Percentiles rank a stretch among this genome's conserved stretches.
phyloP scores from a whole-genome alignment of 1,140 invertebrate species.

The Armadillidium nasatum region DNA sequence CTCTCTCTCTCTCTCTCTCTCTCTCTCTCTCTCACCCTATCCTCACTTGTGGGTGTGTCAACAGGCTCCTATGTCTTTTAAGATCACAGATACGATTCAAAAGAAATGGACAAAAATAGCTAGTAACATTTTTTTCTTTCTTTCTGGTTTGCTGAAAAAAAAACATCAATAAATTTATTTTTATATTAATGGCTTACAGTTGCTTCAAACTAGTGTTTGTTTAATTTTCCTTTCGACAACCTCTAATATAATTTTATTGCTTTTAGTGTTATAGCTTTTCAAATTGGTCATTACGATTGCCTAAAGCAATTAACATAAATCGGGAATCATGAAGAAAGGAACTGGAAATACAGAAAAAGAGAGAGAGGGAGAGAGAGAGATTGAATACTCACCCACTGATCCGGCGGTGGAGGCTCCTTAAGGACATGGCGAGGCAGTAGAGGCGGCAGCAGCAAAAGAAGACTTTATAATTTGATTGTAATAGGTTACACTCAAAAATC shows the following conservation, averaged over 20 bases:
- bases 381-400: background rate
- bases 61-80: background rate
- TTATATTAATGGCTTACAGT: too few relatives aligned
- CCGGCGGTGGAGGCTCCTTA: background rate
- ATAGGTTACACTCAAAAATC: background rate
- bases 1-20: too few relatives aligned
- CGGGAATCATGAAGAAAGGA: too few relatives aligned
- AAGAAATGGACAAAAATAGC: background rate
- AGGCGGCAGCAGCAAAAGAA: background rate
- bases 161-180: too few relatives aligned
- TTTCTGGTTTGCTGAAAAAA: too few relatives aligned
- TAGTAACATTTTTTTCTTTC: background rate
- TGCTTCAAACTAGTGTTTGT: too few relatives aligned
- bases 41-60: constrained; percentile 2
- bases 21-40: too few relatives aligned
- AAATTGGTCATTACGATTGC: too few relatives aligned
- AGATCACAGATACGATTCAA: background rate
- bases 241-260: too few relatives aligned
- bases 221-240: too few relatives aligned
- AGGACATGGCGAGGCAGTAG: background rate
- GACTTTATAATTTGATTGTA: background rate
- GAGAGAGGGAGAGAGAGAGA: background rate
- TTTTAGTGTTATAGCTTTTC: too few relatives aligned
- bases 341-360: background rate
- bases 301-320: too few relatives aligned